These are phyloP conservation scores for Delphinapterus leucas DNA, from an alignment of 2,113 vertebrate genomes.

Conservation along the genomic window DNA sequence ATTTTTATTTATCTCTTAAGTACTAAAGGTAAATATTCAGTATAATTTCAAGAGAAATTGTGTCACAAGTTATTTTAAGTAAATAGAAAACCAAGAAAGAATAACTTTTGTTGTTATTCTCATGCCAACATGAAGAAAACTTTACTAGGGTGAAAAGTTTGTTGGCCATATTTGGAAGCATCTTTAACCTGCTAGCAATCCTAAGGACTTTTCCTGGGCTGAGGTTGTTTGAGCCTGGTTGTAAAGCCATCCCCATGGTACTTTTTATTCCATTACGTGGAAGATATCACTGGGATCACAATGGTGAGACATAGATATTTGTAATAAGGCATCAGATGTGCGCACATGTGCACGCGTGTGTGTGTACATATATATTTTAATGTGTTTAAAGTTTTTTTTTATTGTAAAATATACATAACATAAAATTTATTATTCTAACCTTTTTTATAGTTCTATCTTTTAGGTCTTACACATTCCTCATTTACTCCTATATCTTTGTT, in stretches of 20 bases:
- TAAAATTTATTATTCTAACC: not conserved
- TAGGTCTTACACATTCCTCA: not conserved
- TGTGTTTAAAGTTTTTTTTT: not conserved
- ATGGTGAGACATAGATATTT: not conserved
- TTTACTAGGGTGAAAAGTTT: not conserved
- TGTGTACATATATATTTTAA: not conserved
- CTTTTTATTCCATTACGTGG: not conserved
- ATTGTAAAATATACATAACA: not conserved
- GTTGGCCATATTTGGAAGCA: not conserved
- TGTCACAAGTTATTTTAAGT: not conserved
- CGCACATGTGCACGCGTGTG: not conserved
- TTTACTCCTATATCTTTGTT: constrained; percentile 11
- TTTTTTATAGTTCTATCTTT: not conserved
- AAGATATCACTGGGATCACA: not conserved
- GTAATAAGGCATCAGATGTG: not conserved
- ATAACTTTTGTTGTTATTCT: not conserved
- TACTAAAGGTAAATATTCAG: not conserved
- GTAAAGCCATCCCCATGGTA: not conserved
- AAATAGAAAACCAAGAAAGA: not conserved
- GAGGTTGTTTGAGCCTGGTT: not conserved
- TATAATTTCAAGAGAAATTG: not conserved
- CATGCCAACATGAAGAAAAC: not conserved
- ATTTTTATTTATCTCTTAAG: not conserved
- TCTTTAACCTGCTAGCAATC: not conserved
- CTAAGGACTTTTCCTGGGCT: not conserved